Evolutionary conservation across 23 tunicate species (phyloP), one percentile per base, ranked within the genome.

Genomic region (Trididemnum clinides): DNA sequence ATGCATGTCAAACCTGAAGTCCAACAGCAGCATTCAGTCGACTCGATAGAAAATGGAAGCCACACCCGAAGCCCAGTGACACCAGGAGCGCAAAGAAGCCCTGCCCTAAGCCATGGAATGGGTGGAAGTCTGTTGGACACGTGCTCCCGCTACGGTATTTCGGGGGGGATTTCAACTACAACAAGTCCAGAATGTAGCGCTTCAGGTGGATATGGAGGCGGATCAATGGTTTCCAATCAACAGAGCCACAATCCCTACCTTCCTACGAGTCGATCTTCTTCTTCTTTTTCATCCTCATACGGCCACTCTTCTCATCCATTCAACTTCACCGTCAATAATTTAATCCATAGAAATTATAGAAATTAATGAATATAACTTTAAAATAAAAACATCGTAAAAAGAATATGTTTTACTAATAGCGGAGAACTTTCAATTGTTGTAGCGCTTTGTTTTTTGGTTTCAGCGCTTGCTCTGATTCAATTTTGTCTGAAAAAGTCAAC

Each of bases 1-100:
- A 85, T 93, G 90, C 98, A 88, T 28, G 98, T 93, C 38, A 93
- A 93, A 64, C 92, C 88, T 2, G 98, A 93, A 58, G 72, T 93
- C 26, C 86, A 79, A 28, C 88, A 83, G 20, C 93, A 89, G 51
- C 93, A 89, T 34, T 89, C 93, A 7, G 82, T 83, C 7, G 93
- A 89, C 27, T 87, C 91, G 1, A 83, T 89, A 15, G 93, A 89
- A 23, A 58, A 34, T 26, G 93, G 64, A 23, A 51, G 44, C 51
- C 84, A 87, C 51, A 57, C 80, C 22, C 78, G 93, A 34, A 83
- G 88, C 30, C 85, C 93, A 26, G 27, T 89, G 44, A 84, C 88
- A 4, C 87, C 92, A 12, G 81, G 85, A 19, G 62, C 69, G 15
- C 85, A 83, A 36, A 74, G 85, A 30, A 89, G 88, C 64, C 85